Conservation (phyloP, 2,888 invertebrate genomes). For the Hofmannophila pseudospretella region DNA sequence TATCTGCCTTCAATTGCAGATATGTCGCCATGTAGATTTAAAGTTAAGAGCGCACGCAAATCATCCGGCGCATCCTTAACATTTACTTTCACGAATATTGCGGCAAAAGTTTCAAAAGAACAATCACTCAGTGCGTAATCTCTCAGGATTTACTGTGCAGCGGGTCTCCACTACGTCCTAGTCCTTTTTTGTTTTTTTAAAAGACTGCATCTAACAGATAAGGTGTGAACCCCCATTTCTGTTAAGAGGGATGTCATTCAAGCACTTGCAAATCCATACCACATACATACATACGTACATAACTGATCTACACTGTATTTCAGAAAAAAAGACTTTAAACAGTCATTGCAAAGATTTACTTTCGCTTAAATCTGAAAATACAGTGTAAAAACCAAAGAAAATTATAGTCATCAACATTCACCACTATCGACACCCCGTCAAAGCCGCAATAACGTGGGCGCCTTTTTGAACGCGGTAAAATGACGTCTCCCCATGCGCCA, state of each 20-base stretch:
- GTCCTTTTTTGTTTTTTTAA: constrained; percentile 56
- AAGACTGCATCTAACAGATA: constrained; percentile 60
- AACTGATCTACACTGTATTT: too few species aligned
- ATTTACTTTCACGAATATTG: constrained; percentile 54
- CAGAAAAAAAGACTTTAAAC: too few species aligned
- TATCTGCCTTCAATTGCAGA: too few species aligned
- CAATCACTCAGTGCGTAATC: constrained; percentile 75
- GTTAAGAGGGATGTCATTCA: constrained; percentile 29
- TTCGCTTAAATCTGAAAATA: too few species aligned
- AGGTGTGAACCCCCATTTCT: constrained; percentile 41
- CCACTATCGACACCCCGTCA: constrained; percentile 53
- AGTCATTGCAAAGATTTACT: too few species aligned
- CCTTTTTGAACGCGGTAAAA: constrained; percentile 36
- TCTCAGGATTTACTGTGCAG: constrained; percentile 62
- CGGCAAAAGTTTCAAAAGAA: constrained; percentile 63
- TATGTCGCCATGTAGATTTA: too few species aligned
- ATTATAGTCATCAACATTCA: constrained; percentile 47
- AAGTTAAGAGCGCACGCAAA: constrained; percentile 37
- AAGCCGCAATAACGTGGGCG: constrained; percentile 44
- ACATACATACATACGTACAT: too few species aligned
- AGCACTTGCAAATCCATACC: constrained; percentile 36
- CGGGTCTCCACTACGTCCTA: constrained; percentile 35
- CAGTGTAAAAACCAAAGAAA: constrained; percentile 34
- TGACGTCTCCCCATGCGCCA: constrained; percentile 33
- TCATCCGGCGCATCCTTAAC: constrained; percentile 55